These are phyloP conservation scores for Maccullochella peelii DNA, from an alignment of 2,113 vertebrate genomes.

Conservation along the genomic window DNA sequence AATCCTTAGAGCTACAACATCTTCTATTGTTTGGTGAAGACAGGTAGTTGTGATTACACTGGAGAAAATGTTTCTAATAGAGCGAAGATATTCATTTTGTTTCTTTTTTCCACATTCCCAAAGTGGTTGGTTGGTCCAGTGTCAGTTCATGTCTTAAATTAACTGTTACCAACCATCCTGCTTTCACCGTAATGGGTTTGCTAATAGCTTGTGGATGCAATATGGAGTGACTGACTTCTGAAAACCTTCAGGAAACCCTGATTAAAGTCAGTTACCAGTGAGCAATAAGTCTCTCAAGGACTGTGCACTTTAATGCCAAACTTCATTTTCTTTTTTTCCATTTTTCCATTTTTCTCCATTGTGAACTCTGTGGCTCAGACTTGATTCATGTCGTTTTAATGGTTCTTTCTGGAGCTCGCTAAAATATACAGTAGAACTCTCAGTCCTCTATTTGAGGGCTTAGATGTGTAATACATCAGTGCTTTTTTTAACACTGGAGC, in stretches of 20 bases:
- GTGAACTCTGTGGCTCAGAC: background rate
- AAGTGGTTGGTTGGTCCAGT: background rate
- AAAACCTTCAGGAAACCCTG: background rate
- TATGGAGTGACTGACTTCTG: background rate
- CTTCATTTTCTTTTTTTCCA: background rate
- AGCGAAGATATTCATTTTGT: background rate
- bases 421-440: background rate
- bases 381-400: background rate
- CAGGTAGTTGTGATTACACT: constrained; percentile 30
- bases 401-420: background rate
- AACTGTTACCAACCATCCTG: background rate
- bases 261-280: background rate
- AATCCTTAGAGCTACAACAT: background rate
- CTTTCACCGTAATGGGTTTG: background rate
- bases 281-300: background rate
- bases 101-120: constrained; percentile 12
- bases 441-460: background rate
- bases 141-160: background rate
- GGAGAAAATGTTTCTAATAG: background rate
- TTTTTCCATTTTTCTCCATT: background rate
- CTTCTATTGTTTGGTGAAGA: background rate
- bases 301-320: constrained; percentile 24
- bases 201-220: background rate
- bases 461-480: background rate
- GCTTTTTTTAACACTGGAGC: background rate